Evolutionary conservation across 2,113 vertebrate genomes (phyloP), one percentile per base, ranked within the genome.

Genomic region (Peromyscus polionotus): DNA sequence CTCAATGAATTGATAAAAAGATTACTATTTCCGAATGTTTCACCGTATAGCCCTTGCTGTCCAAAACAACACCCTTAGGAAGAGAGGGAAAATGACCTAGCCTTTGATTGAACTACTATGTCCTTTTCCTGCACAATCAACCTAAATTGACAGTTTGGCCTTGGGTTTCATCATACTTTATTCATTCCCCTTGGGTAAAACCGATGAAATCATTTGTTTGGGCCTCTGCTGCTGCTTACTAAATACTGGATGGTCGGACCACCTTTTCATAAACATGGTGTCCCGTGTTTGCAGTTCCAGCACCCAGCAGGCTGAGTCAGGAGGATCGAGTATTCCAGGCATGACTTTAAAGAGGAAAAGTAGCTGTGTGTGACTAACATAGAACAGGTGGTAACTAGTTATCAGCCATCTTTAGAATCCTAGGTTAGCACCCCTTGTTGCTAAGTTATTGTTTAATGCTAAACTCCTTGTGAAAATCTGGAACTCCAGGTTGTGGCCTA

Each of bases 171-270:
- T 94, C 14, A 20, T 91, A 11, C 33, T 67, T 88, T 85, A 31
- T 51, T 36, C 80, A 59, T 85, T 97, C 36, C 31, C 16, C n/a
- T 88, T 91, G 51, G 54, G n/a, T 45, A 28, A 91, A 65, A 86
- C 42, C 24, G 79, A 7, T 94, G 94, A 63, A 51, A 59, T 95
- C 42, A 57, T 65, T 9, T 88, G 12, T 85, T 90, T 94, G 86
- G 61, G 16, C 6, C 42, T 92, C 63, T 96, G 75, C 75, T 96
- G 28, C 70, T 95, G 42, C 67, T 87, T 81, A 16, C 39, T 90
- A 67, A 93, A 31, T 79, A 87, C 5, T 89, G 73, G 14, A 63
- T 95, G 63, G 36, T 42, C 89, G 13, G n/a, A 9, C 17, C 24
- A 95, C 48, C 45, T 87, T n/a, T 57, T 26, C 88, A 48, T 88